A percentile compares a stretch with the other conserved stretches of the same genome.
Conservation (phyloP, 2,888 invertebrate species). For the Apomyelois bistriatella region DNA sequence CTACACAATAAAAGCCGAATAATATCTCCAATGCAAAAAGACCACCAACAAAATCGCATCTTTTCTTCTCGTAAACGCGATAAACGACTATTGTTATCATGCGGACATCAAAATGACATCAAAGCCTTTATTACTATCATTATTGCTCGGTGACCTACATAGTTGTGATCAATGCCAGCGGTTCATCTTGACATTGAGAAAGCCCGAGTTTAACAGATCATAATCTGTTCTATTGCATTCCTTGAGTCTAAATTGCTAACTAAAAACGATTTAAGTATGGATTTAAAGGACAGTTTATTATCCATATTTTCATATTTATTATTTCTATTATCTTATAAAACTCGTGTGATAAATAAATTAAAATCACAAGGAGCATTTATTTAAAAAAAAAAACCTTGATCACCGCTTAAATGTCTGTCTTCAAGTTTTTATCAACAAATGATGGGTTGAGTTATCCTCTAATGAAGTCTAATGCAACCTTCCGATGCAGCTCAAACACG, state of each 20-base stretch:
- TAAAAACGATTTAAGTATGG: too few relatives aligned
- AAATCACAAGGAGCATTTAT: neutral
- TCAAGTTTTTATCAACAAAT: neutral
- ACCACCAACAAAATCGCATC: neutral
- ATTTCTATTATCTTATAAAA: neutral
- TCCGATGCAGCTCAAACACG: conserved; percentile 42
- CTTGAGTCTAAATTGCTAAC: neutral
- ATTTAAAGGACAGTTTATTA: too few relatives aligned
- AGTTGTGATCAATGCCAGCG: conserved; percentile 2
- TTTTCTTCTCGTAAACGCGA: conserved; percentile 2
- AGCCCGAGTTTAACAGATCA: neutral
- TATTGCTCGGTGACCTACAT: conserved; percentile 4
- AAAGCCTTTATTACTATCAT: conserved; percentile 6
- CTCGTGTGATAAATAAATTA: neutral
- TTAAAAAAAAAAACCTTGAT: neutral
- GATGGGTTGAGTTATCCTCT: conserved; percentile 5
- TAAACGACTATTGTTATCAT: conserved; percentile 9
- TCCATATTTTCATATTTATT: too few relatives aligned
- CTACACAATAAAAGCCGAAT: too few relatives aligned
- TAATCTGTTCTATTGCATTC: neutral
- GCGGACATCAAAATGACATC: conserved; percentile 11
- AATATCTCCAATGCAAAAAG: too few relatives aligned
- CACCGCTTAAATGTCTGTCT: neutral
- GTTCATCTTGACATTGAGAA: conserved; percentile 13
- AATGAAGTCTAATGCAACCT: conserved; percentile 37